Evolutionary conservation across 2,113 vertebrate species (phyloP).

Genomic region (Ictalurus furcatus): DNA sequence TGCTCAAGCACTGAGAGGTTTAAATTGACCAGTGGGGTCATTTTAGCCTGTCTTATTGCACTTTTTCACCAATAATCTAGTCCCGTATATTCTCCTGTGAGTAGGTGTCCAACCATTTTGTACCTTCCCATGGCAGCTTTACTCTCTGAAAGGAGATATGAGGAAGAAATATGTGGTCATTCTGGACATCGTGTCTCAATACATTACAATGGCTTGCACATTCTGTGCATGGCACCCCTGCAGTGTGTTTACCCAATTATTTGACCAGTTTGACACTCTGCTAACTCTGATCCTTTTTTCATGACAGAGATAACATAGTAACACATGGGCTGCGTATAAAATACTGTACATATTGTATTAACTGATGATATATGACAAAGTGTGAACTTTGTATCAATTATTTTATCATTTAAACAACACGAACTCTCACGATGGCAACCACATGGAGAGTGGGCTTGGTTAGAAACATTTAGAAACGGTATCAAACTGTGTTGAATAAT

Average conservation of each 20-base stretch:
- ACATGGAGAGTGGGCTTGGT: background rate
- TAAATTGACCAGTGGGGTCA: slow-evolving; percentile 33
- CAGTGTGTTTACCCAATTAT: background rate
- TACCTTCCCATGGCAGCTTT: background rate
- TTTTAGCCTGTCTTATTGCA: slow-evolving; percentile 9
- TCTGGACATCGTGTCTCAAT: background rate
- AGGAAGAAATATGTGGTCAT: background rate
- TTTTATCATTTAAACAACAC: background rate
- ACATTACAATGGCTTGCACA: background rate
- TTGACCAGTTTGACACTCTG: background rate
- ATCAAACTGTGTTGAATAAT: slow-evolving; percentile 55
- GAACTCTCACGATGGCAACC: background rate
- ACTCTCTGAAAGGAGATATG: slow-evolving; percentile 5
- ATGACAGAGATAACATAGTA: background rate
- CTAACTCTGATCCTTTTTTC: background rate
- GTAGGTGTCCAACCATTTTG: slow-evolving; percentile 5
- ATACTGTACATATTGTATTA: background rate
- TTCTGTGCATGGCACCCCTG: background rate
- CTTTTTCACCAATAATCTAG: slow-evolving; percentile 11
- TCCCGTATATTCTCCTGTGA: background rate
- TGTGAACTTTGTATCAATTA: background rate
- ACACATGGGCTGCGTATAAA: background rate
- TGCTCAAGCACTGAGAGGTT: slow-evolving; percentile 3
- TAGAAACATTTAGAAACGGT: background rate
- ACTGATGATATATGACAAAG: background rate